Conservation (phyloP, 2,888 invertebrate genomes). For the Keiferia lycopersicella region DNA sequence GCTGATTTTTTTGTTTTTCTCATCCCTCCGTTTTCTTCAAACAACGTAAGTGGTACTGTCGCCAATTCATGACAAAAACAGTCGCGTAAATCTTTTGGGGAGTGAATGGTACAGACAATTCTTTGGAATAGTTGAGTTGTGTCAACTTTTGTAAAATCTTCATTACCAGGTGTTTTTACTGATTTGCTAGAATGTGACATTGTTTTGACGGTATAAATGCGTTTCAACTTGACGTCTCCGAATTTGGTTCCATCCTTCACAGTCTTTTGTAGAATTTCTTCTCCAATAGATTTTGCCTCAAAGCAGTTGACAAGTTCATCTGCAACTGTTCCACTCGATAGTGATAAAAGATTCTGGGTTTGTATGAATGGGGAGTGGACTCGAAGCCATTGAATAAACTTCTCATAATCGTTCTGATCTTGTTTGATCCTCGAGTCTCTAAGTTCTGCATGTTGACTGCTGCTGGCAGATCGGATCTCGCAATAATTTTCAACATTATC, state of each 20-base stretch:
- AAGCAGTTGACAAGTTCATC: slow-evolving; percentile 23
- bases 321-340: slow-evolving; percentile 16
- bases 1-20: slow-evolving; percentile 21
- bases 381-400: slow-evolving; percentile 21
- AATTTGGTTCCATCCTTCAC: slow-evolving; percentile 27
- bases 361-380: slow-evolving; percentile 21
- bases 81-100: slow-evolving; percentile 20
- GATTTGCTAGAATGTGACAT: slow-evolving; percentile 27
- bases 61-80: slow-evolving; percentile 19
- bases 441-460: slow-evolving; percentile 9
- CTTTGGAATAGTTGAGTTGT: slow-evolving; percentile 18
- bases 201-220: slow-evolving; percentile 27
- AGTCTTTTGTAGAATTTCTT: slow-evolving; percentile 22
- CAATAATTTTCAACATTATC: slow-evolving; percentile 1
- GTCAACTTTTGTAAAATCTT: slow-evolving; percentile 22
- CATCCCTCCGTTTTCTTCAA: slow-evolving; percentile 18
- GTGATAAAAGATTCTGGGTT: slow-evolving; percentile 21
- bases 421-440: slow-evolving; percentile 2
- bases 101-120: slow-evolving; percentile 19
- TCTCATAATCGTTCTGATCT: slow-evolving; percentile 18
- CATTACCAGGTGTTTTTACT: slow-evolving; percentile 23
- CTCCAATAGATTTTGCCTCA: slow-evolving; percentile 23
- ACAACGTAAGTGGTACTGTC: slow-evolving; percentile 21
- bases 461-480: slow-evolving; percentile 7
- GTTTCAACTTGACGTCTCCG: slow-evolving; percentile 27